A percentile compares a stretch with the other conserved stretches of the same genome.
Conservation (phyloP, 2,888 invertebrate species). For the Spisula solida region DNA sequence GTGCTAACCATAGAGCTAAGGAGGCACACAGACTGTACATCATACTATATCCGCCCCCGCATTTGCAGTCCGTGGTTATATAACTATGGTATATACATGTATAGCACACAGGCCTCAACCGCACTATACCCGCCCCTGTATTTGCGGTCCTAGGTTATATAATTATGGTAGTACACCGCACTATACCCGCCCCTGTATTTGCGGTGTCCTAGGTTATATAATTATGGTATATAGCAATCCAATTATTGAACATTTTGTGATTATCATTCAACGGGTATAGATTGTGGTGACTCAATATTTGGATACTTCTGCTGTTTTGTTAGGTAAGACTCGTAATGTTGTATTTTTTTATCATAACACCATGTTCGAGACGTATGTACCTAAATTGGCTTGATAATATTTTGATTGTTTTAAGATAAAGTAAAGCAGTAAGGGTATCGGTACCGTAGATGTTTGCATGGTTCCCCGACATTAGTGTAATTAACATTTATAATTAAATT, state of each 20-base stretch:
- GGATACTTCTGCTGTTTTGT: neutral
- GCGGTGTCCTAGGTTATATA: neutral
- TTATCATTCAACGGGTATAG: neutral
- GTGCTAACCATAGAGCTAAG: too few species aligned
- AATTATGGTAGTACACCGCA: neutral
- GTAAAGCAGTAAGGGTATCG: too few species aligned
- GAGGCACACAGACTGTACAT: neutral
- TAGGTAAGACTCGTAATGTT: neutral
- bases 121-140: neutral
- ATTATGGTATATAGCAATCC: neutral
- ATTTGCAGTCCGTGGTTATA: constrained; percentile 3
- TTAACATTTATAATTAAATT: too few species aligned
- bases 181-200: neutral
- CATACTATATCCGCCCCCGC: neutral
- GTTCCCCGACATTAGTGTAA: too few species aligned
- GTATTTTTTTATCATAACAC: neutral
- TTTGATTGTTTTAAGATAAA: too few species aligned
- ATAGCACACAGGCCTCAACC: neutral
- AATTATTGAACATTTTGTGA: neutral
- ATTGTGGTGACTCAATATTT: neutral
- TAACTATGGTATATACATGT: neutral
- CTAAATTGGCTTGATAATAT: neutral
- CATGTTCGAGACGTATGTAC: neutral
- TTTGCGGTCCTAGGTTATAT: neutral
- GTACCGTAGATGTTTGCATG: too few species aligned